phyloP scores from a whole-genome alignment of 2,888 invertebrate genomes.

The Drosophila mimica region DNA sequence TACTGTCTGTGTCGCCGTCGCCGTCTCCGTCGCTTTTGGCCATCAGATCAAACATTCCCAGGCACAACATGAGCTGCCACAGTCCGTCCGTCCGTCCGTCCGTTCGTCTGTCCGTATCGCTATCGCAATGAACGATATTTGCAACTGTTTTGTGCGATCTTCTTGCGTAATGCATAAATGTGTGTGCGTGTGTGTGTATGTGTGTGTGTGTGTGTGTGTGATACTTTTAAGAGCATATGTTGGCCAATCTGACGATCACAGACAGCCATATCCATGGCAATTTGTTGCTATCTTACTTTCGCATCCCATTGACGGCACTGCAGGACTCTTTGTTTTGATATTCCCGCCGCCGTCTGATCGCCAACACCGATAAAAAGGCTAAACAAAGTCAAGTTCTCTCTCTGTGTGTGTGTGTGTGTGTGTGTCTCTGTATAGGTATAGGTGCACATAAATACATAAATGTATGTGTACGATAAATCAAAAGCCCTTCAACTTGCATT shows the following conservation, averaged over 20 bases:
- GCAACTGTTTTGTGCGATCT: constrained; percentile 19
- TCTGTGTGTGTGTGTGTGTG: not conserved
- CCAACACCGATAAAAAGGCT: constrained; percentile 57
- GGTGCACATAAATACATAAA: not conserved
- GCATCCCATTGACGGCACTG: constrained; percentile 71
- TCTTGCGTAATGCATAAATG: constrained; percentile 1
- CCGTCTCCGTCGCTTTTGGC: constrained; percentile 62
- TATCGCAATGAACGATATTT: constrained; percentile 41
- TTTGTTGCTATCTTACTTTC: constrained; percentile 76
- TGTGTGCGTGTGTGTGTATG: not conserved
- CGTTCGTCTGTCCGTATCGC: constrained; percentile 26
- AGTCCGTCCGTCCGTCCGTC: constrained; percentile 1
- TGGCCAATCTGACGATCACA: constrained; percentile 75
- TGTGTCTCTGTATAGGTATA: not conserved
- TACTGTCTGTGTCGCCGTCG: constrained; percentile 40
- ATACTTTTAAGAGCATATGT: constrained; percentile 46
- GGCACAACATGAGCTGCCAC: constrained; percentile 23
- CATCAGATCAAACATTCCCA: constrained; percentile 65
- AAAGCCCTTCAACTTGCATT: constrained; percentile 2
- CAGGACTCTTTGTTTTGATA: constrained; percentile 77
- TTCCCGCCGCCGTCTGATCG: constrained; percentile 64
- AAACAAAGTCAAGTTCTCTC: not conserved
- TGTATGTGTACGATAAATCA: not conserved
- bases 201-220: not conserved
- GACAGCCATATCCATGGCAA: constrained; percentile 69